These are phyloP conservation scores for Eretmocerus hayati DNA, from an alignment of 2,888 invertebrate species.

Conservation along the genomic window DNA sequence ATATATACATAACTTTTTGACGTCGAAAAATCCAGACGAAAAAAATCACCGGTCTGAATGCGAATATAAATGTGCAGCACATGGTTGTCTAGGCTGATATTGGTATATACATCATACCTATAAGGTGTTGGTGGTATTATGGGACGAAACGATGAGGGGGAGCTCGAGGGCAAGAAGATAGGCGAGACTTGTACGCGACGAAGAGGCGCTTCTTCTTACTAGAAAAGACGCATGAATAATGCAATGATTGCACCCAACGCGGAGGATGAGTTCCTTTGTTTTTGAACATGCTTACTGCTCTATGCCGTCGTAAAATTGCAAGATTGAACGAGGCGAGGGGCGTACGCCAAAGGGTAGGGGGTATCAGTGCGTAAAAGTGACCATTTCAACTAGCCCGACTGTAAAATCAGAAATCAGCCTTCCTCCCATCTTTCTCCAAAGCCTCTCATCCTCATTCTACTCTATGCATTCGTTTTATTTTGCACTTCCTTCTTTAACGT, in stretches of 20 bases:
- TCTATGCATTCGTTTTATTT: not conserved
- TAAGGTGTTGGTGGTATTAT: conserved; percentile 7
- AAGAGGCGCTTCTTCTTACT: too few relatives aligned
- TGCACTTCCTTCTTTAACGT: conserved; percentile 1
- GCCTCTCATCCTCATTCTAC: not conserved
- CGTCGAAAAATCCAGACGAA: too few relatives aligned
- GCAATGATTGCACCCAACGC: conserved; percentile 30
- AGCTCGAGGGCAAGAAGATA: not conserved
- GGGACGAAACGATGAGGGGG: not conserved
- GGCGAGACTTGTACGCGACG: not conserved
- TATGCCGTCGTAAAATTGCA: conserved; percentile 14
- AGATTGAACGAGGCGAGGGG: too few relatives aligned
- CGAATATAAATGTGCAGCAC: too few relatives aligned
- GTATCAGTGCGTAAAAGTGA: conserved; percentile 15
- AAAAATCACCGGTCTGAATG: too few relatives aligned
- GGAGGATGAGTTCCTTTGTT: conserved; percentile 30
- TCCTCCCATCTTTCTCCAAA: too few relatives aligned
- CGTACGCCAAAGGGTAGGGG: too few relatives aligned
- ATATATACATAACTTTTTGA: too few relatives aligned
- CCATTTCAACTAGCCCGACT: conserved; percentile 24
- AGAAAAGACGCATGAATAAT: conserved; percentile 37
- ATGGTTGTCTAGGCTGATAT: too few relatives aligned
- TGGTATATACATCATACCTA: too few relatives aligned
- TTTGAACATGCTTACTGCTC: conserved; percentile 21
- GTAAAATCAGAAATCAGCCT: too few relatives aligned